These are phyloP conservation scores for Drosophila sp. DNA, from an alignment of 1,140 invertebrate species.

Conservation along the genomic window DNA sequence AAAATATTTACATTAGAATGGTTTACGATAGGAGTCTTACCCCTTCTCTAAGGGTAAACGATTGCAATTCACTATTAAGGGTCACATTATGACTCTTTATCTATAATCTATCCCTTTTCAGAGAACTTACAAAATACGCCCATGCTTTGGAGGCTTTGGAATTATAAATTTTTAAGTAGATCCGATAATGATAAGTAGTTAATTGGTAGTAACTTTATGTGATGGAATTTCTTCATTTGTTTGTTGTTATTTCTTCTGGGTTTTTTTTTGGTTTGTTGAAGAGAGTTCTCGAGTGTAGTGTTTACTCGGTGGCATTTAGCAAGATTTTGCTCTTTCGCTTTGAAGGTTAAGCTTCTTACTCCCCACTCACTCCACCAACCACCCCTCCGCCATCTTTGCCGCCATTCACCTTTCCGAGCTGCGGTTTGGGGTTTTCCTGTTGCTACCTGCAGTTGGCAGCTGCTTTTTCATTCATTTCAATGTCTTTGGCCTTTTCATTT, in stretches of 20 bases:
- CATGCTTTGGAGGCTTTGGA: background rate
- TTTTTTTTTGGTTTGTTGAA: background rate
- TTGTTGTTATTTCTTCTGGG: no score
- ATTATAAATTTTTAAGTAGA: constrained; percentile 12
- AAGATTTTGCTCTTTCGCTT: background rate
- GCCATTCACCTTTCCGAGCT: constrained; percentile 47
- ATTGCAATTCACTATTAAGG: no score
- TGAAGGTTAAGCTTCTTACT: constrained; percentile 33
- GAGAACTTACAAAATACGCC: background rate
- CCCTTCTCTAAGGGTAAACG: no score
- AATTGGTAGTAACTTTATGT: constrained; percentile 1
- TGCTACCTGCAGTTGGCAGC: constrained; percentile 32
- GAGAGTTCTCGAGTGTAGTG: background rate
- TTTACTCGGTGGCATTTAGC: constrained; percentile 13
- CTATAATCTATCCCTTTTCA: background rate
- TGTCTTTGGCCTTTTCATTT: constrained; percentile 53
- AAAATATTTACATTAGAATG: no score
- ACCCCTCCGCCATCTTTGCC: no score
- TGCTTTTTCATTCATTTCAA: constrained; percentile 41
- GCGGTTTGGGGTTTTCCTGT: constrained; percentile 5
- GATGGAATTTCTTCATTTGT: background rate
- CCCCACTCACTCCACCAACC: no score
- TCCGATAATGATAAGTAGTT: constrained; percentile 13
- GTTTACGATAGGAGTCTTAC: no score
- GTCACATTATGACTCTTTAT: background rate